Evolutionary conservation across 1,140 invertebrate genomes (phyloP).

Genomic region (Lucilia cuprina): DNA sequence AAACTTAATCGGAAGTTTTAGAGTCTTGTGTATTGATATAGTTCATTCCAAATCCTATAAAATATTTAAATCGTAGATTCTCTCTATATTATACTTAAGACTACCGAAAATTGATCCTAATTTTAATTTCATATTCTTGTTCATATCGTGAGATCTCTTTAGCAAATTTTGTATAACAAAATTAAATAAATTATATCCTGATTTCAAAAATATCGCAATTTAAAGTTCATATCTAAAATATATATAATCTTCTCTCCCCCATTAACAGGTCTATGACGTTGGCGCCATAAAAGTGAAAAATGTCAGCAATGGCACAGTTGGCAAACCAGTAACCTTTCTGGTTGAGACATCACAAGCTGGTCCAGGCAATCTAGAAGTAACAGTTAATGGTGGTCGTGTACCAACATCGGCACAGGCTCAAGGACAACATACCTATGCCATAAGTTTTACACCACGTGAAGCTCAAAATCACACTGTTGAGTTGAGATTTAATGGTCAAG

Average conservation of each 20-base stretch:
- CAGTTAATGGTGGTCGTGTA: slow-evolving; percentile 93
- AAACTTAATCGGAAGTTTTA: too few relatives aligned
- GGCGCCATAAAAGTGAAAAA: slow-evolving; percentile 93
- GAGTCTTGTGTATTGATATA: too few relatives aligned
- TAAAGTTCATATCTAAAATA: neutral
- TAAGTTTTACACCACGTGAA: slow-evolving; percentile 94
- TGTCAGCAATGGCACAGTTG: slow-evolving; percentile 87
- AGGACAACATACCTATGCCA: slow-evolving; percentile 94
- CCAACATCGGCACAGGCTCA: slow-evolving; percentile 95
- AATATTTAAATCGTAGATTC: too few relatives aligned
- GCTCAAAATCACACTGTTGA: slow-evolving; percentile 89
- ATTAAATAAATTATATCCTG: too few relatives aligned
- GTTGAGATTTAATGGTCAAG: slow-evolving; percentile 93
- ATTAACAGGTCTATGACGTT: slow-evolving; percentile 84
- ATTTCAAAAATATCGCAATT: neutral
- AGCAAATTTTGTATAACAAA: too few relatives aligned
- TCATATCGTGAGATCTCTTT: too few relatives aligned
- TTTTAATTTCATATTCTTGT: too few relatives aligned
- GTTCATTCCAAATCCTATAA: too few relatives aligned
- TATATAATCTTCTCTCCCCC: neutral
- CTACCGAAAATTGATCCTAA: too few relatives aligned
- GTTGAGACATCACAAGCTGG: slow-evolving; percentile 97
- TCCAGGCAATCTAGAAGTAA: slow-evolving; percentile 94
- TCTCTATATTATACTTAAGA: too few relatives aligned
- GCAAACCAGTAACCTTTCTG: slow-evolving; percentile 92